phyloP scores from a whole-genome alignment of 2,888 invertebrate genomes.

The Tyria jacobaeae region DNA sequence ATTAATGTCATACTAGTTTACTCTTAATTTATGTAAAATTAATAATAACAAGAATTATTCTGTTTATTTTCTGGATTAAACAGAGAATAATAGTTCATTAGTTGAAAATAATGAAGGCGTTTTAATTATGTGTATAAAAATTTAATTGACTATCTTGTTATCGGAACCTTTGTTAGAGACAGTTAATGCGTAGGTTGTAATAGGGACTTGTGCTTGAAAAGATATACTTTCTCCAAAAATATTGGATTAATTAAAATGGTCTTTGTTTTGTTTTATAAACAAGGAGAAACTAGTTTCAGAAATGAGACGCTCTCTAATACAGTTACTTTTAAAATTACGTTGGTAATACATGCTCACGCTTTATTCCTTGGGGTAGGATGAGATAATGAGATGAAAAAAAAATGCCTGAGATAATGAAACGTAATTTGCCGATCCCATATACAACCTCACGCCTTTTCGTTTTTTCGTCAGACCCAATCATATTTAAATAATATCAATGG shows the following conservation, averaged over 20 bases:
- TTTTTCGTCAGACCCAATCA: too few relatives aligned
- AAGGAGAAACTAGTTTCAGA: neutral
- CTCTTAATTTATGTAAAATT: too few relatives aligned
- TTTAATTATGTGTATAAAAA: constrained; percentile 24
- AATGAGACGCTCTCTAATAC: neutral
- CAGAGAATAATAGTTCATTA: constrained; percentile 12
- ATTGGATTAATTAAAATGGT: constrained; percentile 1
- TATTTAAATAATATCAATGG: too few relatives aligned
- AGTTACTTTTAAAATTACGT: too few relatives aligned
- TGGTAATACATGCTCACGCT: too few relatives aligned
- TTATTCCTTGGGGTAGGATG: too few relatives aligned
- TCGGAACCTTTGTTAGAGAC: constrained; percentile 25
- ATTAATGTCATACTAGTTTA: too few relatives aligned
- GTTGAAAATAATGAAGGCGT: constrained; percentile 34
- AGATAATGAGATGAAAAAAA: too few relatives aligned
- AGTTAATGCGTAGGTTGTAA: constrained; percentile 38
- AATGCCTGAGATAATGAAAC: too few relatives aligned
- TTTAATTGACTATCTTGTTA: constrained; percentile 23
- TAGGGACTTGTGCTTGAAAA: constrained; percentile 30
- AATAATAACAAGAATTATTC: neutral
- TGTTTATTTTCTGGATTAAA: constrained; percentile 20
- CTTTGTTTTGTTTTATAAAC: neutral
- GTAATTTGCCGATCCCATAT: too few relatives aligned
- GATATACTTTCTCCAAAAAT: constrained; percentile 34
- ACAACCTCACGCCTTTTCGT: too few relatives aligned